Evolutionary conservation across 2,797 vertebrate species (phyloP).

Genomic region (Gephyroberyx darwinii): DNA sequence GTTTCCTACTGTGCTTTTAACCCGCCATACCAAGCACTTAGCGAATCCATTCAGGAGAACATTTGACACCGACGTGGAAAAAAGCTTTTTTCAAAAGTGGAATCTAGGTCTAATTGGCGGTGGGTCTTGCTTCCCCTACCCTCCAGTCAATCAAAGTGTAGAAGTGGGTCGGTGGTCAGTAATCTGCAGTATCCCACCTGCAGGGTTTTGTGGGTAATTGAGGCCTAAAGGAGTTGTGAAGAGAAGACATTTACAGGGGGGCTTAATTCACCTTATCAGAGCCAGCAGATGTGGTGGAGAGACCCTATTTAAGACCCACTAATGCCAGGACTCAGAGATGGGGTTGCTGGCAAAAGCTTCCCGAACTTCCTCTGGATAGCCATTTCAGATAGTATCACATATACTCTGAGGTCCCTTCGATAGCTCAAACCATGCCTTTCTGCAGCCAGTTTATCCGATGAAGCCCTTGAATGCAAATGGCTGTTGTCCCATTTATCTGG

Average conservation of each 20-base stretch:
- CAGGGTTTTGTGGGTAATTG: constrained; percentile 71
- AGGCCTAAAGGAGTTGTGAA: constrained; percentile 42
- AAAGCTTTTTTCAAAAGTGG: constrained; percentile 10
- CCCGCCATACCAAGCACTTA: neutral
- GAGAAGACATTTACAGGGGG: constrained; percentile 43
- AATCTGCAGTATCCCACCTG: constrained; percentile 58
- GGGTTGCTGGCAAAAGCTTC: constrained; percentile 41
- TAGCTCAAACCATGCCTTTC: constrained; percentile 17
- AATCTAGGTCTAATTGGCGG: constrained; percentile 42
- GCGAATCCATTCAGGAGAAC: constrained; percentile 15
- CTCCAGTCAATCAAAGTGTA: constrained; percentile 41
- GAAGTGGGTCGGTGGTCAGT: constrained; percentile 25
- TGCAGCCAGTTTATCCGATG: constrained; percentile 1
- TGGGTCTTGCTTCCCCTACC: constrained; percentile 23
- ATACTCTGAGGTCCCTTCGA: constrained; percentile 13
- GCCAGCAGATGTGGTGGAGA: constrained; percentile 56
- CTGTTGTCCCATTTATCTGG: constrained; percentile 27
- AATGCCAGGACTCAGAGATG: constrained; percentile 42
- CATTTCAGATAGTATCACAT: constrained; percentile 55
- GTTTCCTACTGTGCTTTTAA: constrained; percentile 9
- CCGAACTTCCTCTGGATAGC: constrained; percentile 43
- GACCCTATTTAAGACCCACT: constrained; percentile 45
- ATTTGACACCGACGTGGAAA: constrained; percentile 4
- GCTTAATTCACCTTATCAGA: constrained; percentile 68
- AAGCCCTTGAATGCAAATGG: constrained; percentile 41